These are phyloP conservation scores for Pseudoatta argentina DNA, from an alignment of 1,140 invertebrate species.

Conservation along the genomic window DNA sequence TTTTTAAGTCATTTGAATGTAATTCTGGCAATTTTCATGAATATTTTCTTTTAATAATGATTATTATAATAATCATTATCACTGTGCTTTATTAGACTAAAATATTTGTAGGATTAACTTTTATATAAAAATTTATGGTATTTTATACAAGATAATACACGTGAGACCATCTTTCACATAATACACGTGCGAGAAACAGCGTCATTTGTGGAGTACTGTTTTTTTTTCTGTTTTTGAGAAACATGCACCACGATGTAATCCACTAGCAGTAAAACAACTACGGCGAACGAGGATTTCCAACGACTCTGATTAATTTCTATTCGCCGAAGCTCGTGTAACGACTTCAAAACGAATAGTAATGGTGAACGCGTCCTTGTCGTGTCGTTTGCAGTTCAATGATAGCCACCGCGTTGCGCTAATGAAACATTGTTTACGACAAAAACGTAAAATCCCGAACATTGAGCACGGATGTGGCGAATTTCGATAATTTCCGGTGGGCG, in stretches of 20 bases:
- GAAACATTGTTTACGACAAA: constrained; percentile 22
- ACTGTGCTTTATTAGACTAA: not conserved
- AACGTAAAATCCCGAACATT: constrained; percentile 23
- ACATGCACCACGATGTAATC: constrained; percentile 38
- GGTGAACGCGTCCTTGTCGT: constrained; percentile 16
- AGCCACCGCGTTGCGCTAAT: constrained; percentile 34
- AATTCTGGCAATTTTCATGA: not conserved
- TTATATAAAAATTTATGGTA: constrained; percentile 5
- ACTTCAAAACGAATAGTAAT: constrained; percentile 29
- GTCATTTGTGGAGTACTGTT: constrained; percentile 20
- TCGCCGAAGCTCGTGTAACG: constrained; percentile 23
- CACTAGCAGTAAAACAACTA: not conserved
- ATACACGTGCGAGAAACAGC: constrained; percentile 24
- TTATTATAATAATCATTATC: not conserved
- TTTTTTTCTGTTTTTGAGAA: constrained; percentile 4
- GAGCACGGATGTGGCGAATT: not conserved
- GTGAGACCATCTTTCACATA: constrained; percentile 8
- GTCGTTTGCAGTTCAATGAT: constrained; percentile 26
- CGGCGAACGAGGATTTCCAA: constrained; percentile 31
- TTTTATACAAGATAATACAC: not conserved
- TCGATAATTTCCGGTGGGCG: not conserved
- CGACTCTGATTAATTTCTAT: constrained; percentile 49
- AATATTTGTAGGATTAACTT: constrained; percentile 5
- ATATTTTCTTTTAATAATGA: not conserved
- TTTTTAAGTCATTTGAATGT: not conserved